phyloP scores from a whole-genome alignment of 2,888 invertebrate species.

The Gnatocerus cornutus region DNA sequence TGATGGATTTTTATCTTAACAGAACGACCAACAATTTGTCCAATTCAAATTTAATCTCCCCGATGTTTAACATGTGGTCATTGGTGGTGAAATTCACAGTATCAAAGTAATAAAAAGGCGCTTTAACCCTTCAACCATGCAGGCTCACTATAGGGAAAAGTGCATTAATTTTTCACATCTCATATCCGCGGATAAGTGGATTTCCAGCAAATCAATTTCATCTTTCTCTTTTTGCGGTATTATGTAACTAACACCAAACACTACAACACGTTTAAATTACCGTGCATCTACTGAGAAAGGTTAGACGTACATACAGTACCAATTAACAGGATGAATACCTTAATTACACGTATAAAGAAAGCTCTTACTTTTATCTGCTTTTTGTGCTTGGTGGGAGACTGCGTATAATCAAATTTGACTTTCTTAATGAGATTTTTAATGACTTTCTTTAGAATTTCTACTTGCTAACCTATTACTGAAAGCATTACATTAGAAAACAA shows the following conservation, averaged over 20 bases:
- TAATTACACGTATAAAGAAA: conserved; percentile 38
- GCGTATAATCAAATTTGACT: conserved; percentile 34
- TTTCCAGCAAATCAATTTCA: no score
- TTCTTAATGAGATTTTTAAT: conserved; percentile 39
- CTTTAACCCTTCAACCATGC: no score
- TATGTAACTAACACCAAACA: no score
- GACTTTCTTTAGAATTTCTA: conserved; percentile 9
- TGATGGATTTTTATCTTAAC: neutral
- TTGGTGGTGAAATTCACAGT: no score
- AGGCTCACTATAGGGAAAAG: no score
- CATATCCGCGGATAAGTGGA: no score
- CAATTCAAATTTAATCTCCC: neutral
- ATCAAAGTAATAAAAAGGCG: no score
- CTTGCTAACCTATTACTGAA: conserved; percentile 18
- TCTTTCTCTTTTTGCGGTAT: no score
- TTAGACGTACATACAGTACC: neutral
- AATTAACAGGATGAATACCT: conserved; percentile 33
- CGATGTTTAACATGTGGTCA: no score
- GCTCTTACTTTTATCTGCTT: conserved; percentile 29
- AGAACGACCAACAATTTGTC: neutral
- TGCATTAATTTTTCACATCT: no score
- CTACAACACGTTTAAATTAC: no score
- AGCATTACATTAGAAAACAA: neutral
- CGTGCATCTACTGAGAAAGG: no score
- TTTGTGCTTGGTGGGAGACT: conserved; percentile 15